A percentile compares a stretch with the other conserved stretches of the same genome.
Conservation (phyloP, 92 coral and sea anemone genomes). For the Epizoanthus ramosus region DNA sequence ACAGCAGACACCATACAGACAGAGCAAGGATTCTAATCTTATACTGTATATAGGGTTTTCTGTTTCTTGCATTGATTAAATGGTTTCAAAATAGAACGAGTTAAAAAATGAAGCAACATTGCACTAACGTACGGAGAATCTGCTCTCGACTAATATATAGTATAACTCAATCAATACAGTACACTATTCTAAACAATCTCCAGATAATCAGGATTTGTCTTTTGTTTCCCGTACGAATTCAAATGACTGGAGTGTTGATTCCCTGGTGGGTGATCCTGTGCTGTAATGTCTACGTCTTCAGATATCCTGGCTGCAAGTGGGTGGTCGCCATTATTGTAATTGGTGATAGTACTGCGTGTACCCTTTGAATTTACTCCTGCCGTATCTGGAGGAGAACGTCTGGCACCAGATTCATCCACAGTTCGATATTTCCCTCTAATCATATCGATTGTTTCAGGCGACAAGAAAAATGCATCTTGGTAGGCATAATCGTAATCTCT, state of each 20-base stretch:
- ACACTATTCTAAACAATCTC: background rate
- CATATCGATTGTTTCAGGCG: slow-evolving; percentile 12
- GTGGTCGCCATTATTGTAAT: background rate
- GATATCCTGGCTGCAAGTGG: background rate
- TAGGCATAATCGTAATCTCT: slow-evolving; percentile 16
- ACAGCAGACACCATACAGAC: no score
- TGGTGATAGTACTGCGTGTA: background rate
- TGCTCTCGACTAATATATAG: no score
- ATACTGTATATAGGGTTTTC: no score
- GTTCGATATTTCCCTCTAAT: background rate
- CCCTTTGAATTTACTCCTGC: background rate
- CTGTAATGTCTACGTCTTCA: background rate
- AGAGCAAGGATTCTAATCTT: no score
- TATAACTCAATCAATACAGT: no score
- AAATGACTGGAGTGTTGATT: background rate
- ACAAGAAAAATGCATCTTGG: slow-evolving; percentile 7
- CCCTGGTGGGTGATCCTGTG: background rate
- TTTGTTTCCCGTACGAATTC: background rate
- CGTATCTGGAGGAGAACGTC: no score
- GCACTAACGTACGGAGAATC: no score
- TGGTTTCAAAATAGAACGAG: no score
- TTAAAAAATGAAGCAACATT: no score
- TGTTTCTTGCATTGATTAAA: no score
- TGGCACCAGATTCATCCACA: background rate
- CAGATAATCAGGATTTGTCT: background rate